Evolutionary conservation across 2,113 vertebrate genomes (phyloP).

Genomic region (Heterotis niloticus): DNA sequence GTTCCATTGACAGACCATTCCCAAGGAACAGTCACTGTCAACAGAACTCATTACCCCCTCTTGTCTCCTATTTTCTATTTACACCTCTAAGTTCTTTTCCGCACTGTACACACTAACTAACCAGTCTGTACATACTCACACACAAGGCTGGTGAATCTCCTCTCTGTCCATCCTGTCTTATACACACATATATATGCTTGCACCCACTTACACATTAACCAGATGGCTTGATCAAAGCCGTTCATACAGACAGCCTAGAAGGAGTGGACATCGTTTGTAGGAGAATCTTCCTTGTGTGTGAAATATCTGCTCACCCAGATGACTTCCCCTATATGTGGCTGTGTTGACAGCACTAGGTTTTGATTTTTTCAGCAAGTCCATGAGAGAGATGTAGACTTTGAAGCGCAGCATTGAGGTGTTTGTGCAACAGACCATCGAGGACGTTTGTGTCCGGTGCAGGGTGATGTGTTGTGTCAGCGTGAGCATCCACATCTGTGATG

Average conservation of each 20-base stretch:
- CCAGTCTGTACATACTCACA: not conserved
- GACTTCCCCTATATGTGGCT: not conserved
- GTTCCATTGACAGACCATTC: not conserved
- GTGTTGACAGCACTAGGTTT: not conserved
- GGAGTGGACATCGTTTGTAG: too few relatives aligned
- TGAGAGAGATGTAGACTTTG: not conserved
- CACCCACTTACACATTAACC: not conserved
- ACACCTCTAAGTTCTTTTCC: slow-evolving; percentile 36
- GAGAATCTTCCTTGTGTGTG: not conserved
- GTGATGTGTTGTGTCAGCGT: not conserved
- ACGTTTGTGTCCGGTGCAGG: not conserved
- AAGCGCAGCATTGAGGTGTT: slow-evolving; percentile 5
- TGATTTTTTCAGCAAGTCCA: not conserved
- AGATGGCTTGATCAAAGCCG: too few relatives aligned
- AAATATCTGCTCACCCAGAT: not conserved
- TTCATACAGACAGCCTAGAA: too few relatives aligned
- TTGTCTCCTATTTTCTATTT: slow-evolving; percentile 41
- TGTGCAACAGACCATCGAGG: not conserved
- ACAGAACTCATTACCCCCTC: slow-evolving; percentile 48
- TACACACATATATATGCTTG: not conserved
- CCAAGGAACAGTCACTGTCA: slow-evolving; percentile 36
- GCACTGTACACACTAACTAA: not conserved
- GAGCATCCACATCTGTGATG: not conserved
- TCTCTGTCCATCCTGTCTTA: too few relatives aligned
- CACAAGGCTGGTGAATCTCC: not conserved